phyloP scores from a whole-genome alignment of 1,140 invertebrate genomes.

The Phocides pigmalion region DNA sequence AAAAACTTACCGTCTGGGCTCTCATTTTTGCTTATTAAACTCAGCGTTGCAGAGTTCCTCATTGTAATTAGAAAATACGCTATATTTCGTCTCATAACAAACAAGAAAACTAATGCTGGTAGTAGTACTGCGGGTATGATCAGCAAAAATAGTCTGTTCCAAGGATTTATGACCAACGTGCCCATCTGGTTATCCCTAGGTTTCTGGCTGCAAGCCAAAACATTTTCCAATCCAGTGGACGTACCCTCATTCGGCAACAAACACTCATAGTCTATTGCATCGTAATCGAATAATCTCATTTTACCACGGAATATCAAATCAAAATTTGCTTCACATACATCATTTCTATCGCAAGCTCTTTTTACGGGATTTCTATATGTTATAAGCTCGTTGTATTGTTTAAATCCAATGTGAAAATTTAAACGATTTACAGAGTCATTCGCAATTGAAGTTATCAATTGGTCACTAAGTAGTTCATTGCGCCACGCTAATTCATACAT shows the following conservation, averaged over 20 bases:
- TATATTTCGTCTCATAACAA: slow-evolving; percentile 79
- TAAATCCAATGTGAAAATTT: slow-evolving; percentile 49
- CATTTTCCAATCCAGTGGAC: slow-evolving; percentile 42
- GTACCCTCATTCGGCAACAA: slow-evolving; percentile 44
- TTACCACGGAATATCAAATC: slow-evolving; percentile 37
- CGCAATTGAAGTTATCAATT: slow-evolving; percentile 2
- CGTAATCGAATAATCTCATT: slow-evolving; percentile 62
- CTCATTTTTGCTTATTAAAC: slow-evolving; percentile 68
- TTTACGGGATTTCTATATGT: slow-evolving; percentile 38
- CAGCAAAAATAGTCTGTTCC: slow-evolving; percentile 49
- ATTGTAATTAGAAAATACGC: slow-evolving; percentile 84
- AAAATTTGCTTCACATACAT: neutral
- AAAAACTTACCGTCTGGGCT: slow-evolving; percentile 59
- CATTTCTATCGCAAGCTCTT: slow-evolving; percentile 15
- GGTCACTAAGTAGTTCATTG: slow-evolving; percentile 46
- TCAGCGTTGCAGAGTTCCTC: slow-evolving; percentile 79
- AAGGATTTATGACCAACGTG: slow-evolving; percentile 25
- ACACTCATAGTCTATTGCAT: slow-evolving; percentile 55
- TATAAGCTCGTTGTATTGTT: slow-evolving; percentile 52
- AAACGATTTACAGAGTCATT: neutral
- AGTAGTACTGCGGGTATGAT: slow-evolving; percentile 53
- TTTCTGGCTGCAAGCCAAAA: slow-evolving; percentile 45
- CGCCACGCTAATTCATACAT: slow-evolving; percentile 72
- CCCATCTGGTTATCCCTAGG: slow-evolving; percentile 40
- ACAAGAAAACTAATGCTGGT: slow-evolving; percentile 53